These are phyloP conservation scores for Lates japonicus DNA, from an alignment of 2,797 vertebrate species.

Conservation along the genomic window DNA sequence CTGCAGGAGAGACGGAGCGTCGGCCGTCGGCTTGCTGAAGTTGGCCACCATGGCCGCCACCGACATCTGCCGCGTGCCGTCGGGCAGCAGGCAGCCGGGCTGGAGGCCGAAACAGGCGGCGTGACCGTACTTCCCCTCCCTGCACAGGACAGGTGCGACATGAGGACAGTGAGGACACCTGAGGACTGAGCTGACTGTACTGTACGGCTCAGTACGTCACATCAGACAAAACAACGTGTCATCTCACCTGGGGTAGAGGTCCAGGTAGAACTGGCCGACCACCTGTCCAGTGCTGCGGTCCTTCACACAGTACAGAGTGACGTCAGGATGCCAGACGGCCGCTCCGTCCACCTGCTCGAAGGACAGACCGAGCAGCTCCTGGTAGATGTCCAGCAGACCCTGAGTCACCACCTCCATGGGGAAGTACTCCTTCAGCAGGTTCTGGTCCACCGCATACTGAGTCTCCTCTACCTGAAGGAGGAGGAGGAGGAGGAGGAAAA, in stretches of 20 bases:
- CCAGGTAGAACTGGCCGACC: slow-evolving; percentile 96
- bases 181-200: not conserved
- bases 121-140: slow-evolving; percentile 94
- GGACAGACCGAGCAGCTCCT: slow-evolving; percentile 93
- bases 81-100: slow-evolving; percentile 91
- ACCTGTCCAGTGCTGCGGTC: slow-evolving; percentile 84
- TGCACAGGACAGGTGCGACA: slow-evolving; percentile 24
- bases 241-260: slow-evolving; percentile 93
- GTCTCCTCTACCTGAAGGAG: slow-evolving; percentile 92
- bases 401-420: slow-evolving; percentile 96
- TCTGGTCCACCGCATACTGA: slow-evolving; percentile 94
- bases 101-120: slow-evolving; percentile 97
- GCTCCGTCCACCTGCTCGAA: slow-evolving; percentile 90
- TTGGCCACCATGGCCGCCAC: slow-evolving; percentile 99
- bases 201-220: too few relatives aligned
- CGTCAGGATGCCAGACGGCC: slow-evolving; percentile 94
- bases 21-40: slow-evolving; percentile 94
- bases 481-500: not conserved
- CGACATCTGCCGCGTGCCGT: slow-evolving; percentile 91
- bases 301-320: slow-evolving; percentile 91
- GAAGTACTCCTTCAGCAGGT: slow-evolving; percentile 96
- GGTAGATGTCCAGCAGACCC: slow-evolving; percentile 95
- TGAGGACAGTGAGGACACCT: slow-evolving; percentile 3
- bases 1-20: slow-evolving; percentile 93
- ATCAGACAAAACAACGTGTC: too few relatives aligned